phyloP scores from a whole-genome alignment of 2,113 vertebrate species.

The Rhadina sibilatrix region DNA sequence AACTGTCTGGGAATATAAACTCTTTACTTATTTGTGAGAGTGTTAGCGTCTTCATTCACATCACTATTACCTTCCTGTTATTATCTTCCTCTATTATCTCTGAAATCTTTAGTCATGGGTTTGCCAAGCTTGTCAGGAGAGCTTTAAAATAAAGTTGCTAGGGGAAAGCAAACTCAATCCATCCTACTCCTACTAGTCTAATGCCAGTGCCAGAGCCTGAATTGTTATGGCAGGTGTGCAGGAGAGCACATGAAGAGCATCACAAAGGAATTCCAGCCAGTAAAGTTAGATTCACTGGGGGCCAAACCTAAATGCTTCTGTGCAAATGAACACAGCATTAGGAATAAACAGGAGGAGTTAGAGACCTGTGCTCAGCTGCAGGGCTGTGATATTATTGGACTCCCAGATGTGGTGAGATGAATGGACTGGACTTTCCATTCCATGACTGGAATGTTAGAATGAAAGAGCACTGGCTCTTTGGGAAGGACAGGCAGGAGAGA shows the following conservation, averaged over 20 bases:
- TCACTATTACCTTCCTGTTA: neutral
- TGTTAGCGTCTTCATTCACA: neutral
- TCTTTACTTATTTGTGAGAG: neutral
- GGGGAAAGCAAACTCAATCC: neutral
- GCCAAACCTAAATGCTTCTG: neutral
- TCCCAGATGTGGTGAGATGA: neutral
- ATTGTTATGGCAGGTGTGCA: neutral
- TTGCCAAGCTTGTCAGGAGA: neutral
- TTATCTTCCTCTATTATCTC: neutral
- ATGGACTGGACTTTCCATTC: too few relatives aligned
- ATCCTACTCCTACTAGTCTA: neutral
- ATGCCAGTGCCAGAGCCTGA: neutral
- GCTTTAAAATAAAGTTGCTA: neutral
- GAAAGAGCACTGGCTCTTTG: neutral
- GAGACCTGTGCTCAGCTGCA: neutral
- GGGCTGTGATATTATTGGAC: neutral
- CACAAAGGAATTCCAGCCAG: neutral
- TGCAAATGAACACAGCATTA: neutral
- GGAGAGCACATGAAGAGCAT: neutral
- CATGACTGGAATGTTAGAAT: neutral
- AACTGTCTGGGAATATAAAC: neutral
- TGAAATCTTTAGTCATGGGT: neutral
- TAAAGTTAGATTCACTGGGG: neutral
- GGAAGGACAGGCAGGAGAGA: neutral
- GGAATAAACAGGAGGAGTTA: neutral